Conservation (phyloP, 2,888 invertebrate genomes). For the Pollenia labialis region DNA sequence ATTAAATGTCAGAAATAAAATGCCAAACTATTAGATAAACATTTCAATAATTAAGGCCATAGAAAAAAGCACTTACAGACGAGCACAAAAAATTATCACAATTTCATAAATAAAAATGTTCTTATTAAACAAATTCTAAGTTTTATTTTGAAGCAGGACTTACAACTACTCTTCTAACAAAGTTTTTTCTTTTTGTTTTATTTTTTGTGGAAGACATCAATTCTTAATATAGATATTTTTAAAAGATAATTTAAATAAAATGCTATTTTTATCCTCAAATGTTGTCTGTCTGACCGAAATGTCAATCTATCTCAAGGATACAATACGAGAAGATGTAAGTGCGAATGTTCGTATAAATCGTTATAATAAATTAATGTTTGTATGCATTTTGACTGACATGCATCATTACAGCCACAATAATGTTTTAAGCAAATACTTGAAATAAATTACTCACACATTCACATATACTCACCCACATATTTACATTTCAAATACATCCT, state of each 20-base stretch:
- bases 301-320: not conserved
- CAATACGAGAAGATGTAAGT: not conserved
- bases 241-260: too few relatives aligned
- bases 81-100: too few relatives aligned
- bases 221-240: too few relatives aligned
- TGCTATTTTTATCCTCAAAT: too few relatives aligned
- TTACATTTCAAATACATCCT: not conserved
- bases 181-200: too few relatives aligned
- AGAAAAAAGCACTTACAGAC: too few relatives aligned
- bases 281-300: not conserved
- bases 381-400: slow-evolving; percentile 56
- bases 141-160: too few relatives aligned
- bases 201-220: too few relatives aligned
- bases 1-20: not conserved
- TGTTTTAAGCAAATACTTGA: slow-evolving; percentile 62
- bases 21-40: not conserved
- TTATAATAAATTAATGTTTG: not conserved
- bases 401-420: slow-evolving; percentile 67
- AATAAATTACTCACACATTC: slow-evolving; percentile 59
- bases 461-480: slow-evolving; percentile 10
- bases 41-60: too few relatives aligned
- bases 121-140: too few relatives aligned
- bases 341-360: not conserved
- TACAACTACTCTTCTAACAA: too few relatives aligned
- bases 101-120: too few relatives aligned